phyloP scores from a whole-genome alignment of 2,113 vertebrate genomes.

The Mesocricetus auratus region DNA sequence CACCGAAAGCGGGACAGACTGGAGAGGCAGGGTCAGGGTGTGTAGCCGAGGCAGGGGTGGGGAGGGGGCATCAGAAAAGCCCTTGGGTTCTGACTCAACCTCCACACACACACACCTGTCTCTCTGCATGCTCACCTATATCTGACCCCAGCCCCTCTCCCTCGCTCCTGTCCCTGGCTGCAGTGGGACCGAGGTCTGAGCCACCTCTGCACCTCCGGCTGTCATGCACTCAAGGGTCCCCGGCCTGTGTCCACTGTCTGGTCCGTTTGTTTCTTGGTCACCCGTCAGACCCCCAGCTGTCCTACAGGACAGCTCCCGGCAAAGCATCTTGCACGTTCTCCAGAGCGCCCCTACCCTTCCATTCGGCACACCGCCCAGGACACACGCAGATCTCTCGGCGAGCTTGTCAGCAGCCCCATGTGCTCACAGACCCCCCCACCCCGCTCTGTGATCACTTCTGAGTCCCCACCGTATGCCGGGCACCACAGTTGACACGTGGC shows the following conservation, averaged over 20 bases:
- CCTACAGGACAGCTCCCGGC: constrained; percentile 11
- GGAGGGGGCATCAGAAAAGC: not conserved
- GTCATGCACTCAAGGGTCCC: not conserved
- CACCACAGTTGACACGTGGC: accelerated
- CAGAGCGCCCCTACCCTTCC: not conserved
- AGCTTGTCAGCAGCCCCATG: not conserved
- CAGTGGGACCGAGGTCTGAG: not conserved
- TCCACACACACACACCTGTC: not conserved
- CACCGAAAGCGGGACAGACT: not conserved
- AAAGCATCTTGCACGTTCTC: not conserved
- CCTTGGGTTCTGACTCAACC: not conserved
- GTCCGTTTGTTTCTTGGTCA: not conserved
- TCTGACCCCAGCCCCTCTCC: not conserved
- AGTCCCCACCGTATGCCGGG: accelerated
- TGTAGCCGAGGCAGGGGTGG: not conserved
- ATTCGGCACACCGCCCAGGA: not conserved
- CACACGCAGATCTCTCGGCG: accelerated
- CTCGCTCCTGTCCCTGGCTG: not conserved
- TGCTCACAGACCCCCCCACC: not conserved
- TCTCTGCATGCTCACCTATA: not conserved
- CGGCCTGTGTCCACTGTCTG: not conserved
- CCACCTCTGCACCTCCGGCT: not conserved
- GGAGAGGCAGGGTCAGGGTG: not conserved
- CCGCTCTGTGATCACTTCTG: not conserved
- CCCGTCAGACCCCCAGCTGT: not conserved